Base-by-base conservation (phyloP, 2,888 invertebrate species). In the Pterostichus madidus region DNA sequence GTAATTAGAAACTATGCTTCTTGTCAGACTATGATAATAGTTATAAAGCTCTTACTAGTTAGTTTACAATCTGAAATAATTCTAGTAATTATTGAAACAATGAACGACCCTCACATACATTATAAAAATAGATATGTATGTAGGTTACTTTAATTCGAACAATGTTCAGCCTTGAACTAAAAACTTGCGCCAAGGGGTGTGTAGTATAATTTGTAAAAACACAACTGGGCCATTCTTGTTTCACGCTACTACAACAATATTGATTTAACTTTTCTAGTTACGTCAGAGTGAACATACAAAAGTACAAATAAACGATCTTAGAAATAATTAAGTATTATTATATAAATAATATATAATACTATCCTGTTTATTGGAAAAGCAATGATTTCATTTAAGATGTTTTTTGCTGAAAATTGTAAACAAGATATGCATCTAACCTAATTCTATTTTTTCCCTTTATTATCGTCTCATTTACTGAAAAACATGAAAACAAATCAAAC, bases 181-280 rank as follows among this genome's bases (percentile, higher is more conserved):
- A 75, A 75, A 75, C 75, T 49, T 32, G 35, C 15, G 49, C 35
- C n/a, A 15, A 31, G 49, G 56, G 53, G 39, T 35, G 32, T 75
- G 75, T 31, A 52, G 75, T 3, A 56, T 77, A 77, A 77, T 77
- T 77, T 77, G 77, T 77, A 77, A 56, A 75, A 77, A 56, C 77
- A 76, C 15, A 77, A 77, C 77, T 77, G 44, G 77, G 77, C 39
- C 56, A 77, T 32, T 52, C 77, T 77, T 77, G 77, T 56, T 32
- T 77, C 77, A 56, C 44, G 75, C 75, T 75, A 75, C 31, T 39
- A 32, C 61, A 13, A 35, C 8, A 8, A 64, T 64, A 64, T 64
- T 64, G 64, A 64, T 64, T 61, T 24, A 17, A 15, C n/a, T 31
- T 61, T 61, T 31, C 61, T 31, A 32, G 61, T 61, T 49, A 13